A percentile compares a stretch with the other conserved stretches of the same genome.
phyloP scores from a whole-genome alignment of 2,113 vertebrate genomes.

The Bagarius yarrelli region DNA sequence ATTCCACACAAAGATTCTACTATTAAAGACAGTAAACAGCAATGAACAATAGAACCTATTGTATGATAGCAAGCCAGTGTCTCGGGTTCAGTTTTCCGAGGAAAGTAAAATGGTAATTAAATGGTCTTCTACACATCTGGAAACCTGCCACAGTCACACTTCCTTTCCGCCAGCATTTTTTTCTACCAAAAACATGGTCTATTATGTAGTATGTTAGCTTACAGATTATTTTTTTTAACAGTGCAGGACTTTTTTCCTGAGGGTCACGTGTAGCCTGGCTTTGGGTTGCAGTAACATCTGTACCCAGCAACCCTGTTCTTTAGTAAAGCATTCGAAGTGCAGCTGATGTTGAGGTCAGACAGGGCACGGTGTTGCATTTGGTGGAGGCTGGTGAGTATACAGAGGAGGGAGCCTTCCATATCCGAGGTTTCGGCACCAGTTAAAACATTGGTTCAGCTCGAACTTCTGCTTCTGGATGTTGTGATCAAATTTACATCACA shows the following conservation, averaged over 20 bases:
- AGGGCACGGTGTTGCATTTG: background rate
- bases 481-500: background rate
- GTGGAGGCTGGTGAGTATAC: background rate
- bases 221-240: background rate
- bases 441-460: background rate
- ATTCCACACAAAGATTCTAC: background rate
- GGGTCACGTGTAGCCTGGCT: background rate
- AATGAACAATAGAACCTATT: background rate
- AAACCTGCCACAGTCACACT: background rate
- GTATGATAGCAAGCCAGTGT: background rate
- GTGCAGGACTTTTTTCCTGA: background rate
- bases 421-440: background rate
- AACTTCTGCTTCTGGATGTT: background rate
- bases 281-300: background rate
- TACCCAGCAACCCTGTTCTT: too few relatives aligned
- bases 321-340: background rate
- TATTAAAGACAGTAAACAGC: background rate
- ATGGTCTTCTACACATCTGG: background rate
- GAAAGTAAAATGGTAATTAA: background rate
- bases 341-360: background rate
- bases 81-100: background rate
- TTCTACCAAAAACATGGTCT: background rate
- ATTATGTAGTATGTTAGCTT: background rate
- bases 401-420: too few relatives aligned
- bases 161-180: background rate